Evolutionary conservation across 2,888 invertebrate species (phyloP).

Genomic region (Synanthedon formicaeformis): DNA sequence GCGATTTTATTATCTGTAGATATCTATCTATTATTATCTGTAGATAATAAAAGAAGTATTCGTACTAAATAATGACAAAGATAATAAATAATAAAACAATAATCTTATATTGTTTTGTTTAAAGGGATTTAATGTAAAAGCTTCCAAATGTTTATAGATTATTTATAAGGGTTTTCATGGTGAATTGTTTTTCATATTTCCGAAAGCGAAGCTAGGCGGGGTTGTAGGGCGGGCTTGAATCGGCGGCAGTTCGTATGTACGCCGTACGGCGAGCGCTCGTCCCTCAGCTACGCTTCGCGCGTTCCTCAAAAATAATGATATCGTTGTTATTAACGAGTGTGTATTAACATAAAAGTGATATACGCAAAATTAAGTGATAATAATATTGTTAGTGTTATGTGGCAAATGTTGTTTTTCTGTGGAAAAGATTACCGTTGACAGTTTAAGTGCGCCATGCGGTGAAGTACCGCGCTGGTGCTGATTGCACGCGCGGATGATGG

Average conservation of each 20-base stretch:
- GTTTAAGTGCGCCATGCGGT: slow-evolving; percentile 55
- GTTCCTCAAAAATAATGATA: slow-evolving; percentile 18
- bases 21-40: no score
- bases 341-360: not conserved
- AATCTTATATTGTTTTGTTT: no score
- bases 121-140: no score
- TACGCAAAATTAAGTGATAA: not conserved
- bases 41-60: no score
- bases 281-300: slow-evolving; percentile 6
- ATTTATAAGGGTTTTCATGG: no score
- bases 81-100: no score
- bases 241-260: slow-evolving; percentile 60
- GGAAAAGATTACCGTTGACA: slow-evolving; percentile 24
- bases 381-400: slow-evolving; percentile 5
- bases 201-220: slow-evolving; percentile 52
- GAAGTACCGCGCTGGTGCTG: slow-evolving; percentile 39
- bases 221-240: slow-evolving; percentile 38
- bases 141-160: no score
- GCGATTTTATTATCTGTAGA: no score
- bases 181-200: slow-evolving; percentile 35
- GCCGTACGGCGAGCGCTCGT: slow-evolving; percentile 45
- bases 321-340: not conserved
- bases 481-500: slow-evolving; percentile 72
- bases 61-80: no score
- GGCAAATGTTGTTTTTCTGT: slow-evolving; percentile 15